A percentile compares a stretch with the other conserved stretches of the same genome.
phyloP scores from a whole-genome alignment of 2,888 invertebrate genomes.

The Limenitis camilla region DNA sequence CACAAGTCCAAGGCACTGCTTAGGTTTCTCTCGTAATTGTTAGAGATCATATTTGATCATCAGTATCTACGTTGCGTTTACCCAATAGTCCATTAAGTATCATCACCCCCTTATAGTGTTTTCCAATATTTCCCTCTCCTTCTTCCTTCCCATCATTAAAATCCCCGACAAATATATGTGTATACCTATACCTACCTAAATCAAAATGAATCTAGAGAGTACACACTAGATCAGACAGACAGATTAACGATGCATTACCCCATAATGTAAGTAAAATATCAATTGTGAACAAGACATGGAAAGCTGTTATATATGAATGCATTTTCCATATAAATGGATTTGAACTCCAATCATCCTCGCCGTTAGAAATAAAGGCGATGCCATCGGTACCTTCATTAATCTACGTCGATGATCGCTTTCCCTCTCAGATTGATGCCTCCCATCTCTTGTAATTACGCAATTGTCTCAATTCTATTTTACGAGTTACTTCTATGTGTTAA shows the following conservation, averaged over 20 bases:
- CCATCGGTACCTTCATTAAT: conserved; percentile 24
- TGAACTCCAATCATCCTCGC: conserved; percentile 15
- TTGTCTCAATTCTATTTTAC: conserved; percentile 19
- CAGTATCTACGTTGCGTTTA: no score
- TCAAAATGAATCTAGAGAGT: no score
- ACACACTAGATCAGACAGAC: no score
- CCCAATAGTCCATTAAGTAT: no score
- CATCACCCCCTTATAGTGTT: no score
- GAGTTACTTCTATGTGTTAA: not conserved
- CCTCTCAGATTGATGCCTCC: conserved; percentile 29
- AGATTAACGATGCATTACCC: conserved; percentile 6
- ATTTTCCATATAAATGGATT: conserved; percentile 17
- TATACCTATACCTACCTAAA: no score
- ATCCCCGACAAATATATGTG: no score
- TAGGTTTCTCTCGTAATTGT: no score
- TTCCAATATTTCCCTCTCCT: no score
- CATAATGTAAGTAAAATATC: conserved; percentile 8
- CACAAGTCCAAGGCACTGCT: no score
- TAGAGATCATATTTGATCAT: no score
- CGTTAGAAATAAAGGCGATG: conserved; percentile 17
- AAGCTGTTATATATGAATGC: conserved; percentile 16
- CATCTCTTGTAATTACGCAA: conserved; percentile 28
- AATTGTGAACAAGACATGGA: conserved; percentile 8
- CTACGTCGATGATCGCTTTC: conserved; percentile 28
- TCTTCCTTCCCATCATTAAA: no score